Conservation (phyloP, 2,113 vertebrate genomes). For the Miniopterus natalensis region DNA sequence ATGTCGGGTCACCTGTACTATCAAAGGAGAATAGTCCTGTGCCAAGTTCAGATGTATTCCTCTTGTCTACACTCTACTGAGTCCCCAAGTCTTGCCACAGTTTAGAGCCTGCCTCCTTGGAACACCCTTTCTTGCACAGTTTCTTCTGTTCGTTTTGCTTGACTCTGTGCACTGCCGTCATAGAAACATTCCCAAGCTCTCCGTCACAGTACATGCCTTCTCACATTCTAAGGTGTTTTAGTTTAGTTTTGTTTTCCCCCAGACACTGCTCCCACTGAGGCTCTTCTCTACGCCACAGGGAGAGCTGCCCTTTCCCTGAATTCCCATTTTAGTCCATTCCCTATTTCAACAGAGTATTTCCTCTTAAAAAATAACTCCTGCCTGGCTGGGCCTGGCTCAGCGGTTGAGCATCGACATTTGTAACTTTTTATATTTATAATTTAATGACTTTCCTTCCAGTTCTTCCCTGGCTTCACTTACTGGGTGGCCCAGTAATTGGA, state of each 20-base stretch:
- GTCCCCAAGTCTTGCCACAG: neutral
- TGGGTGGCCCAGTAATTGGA: neutral
- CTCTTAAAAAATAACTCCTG: neutral
- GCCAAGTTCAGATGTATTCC: neutral
- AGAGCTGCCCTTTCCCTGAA: neutral
- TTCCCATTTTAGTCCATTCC: neutral
- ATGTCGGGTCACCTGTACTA: neutral
- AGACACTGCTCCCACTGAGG: neutral
- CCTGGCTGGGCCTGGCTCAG: too few relatives aligned
- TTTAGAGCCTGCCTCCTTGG: neutral
- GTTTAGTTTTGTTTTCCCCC: too few relatives aligned
- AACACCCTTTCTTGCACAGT: neutral
- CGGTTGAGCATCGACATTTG: neutral
- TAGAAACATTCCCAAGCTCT: neutral
- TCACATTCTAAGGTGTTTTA: neutral
- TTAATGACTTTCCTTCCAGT: neutral
- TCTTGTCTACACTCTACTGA: neutral
- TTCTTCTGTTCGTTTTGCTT: neutral
- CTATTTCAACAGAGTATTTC: neutral
- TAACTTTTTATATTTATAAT: conserved; percentile 17
- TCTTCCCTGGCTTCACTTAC: neutral
- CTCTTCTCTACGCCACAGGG: neutral
- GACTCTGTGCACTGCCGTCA: neutral
- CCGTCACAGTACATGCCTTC: neutral
- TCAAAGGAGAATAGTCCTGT: neutral